Percentiles rank a stretch among this genome's conserved stretches.
phyloP scores from a whole-genome alignment of 1,140 invertebrate genomes.

The Anthonomus grandis region DNA sequence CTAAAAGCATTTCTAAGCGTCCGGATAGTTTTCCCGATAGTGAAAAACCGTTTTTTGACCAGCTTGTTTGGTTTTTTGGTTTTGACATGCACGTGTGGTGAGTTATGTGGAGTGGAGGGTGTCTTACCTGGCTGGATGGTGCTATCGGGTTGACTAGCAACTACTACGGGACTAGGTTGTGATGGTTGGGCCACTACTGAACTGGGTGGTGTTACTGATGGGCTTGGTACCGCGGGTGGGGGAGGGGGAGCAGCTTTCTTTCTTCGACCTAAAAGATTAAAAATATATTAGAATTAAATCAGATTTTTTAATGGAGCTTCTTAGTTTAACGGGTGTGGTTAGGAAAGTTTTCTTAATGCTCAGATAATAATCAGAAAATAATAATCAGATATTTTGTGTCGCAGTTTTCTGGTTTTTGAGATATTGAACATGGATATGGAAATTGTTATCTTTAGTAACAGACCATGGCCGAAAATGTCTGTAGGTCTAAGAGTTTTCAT shows the following conservation, averaged over 20 bases:
- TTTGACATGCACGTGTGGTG: neutral
- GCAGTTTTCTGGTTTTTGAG: too few relatives aligned
- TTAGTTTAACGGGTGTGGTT: too few relatives aligned
- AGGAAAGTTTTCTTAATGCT: too few relatives aligned
- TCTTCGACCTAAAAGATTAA: slow-evolving; percentile 42
- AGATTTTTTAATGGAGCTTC: too few relatives aligned
- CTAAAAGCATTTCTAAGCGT: neutral
- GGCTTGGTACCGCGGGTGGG: slow-evolving; percentile 36
- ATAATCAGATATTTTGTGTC: too few relatives aligned
- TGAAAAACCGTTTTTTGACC: too few relatives aligned
- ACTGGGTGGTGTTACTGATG: slow-evolving; percentile 32
- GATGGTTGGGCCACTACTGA: slow-evolving; percentile 32
- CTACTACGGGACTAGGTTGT: slow-evolving; percentile 47
- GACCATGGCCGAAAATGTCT: too few relatives aligned
- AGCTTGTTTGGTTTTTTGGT: neutral
- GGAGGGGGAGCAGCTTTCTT: slow-evolving; percentile 47
- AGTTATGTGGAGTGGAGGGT: neutral
- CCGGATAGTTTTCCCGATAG: neutral
- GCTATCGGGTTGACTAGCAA: slow-evolving; percentile 43
- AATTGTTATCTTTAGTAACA: too few relatives aligned
- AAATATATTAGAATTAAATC: too few relatives aligned
- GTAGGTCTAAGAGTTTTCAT: too few relatives aligned
- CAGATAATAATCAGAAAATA: too few relatives aligned
- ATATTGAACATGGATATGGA: too few relatives aligned
- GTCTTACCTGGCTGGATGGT: slow-evolving; percentile 21